Evolutionary conservation across 2,113 vertebrate genomes (phyloP), one percentile per base, ranked within the genome.

Genomic region (Muscicapa adusta): DNA sequence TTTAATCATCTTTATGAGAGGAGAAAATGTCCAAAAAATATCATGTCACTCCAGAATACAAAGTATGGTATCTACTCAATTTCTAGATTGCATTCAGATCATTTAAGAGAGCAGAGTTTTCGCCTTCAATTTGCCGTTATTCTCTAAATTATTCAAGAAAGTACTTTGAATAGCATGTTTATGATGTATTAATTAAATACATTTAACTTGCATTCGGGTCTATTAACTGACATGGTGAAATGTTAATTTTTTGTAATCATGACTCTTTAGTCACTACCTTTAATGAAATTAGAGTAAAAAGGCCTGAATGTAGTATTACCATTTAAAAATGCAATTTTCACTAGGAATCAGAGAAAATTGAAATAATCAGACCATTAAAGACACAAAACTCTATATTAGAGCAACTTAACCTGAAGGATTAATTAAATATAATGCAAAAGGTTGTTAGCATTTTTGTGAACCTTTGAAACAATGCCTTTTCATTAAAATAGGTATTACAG

Each of bases 361-460:
- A 89, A 82, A 75, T 53, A 94, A 94, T 93, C 71, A 61, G 88
- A 85, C 34, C 72, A 72, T 79, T 91, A 91, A 85, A 93, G 84
- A 63, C 56, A 94, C 89, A 94, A 94, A 97, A 85, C 33, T 89
- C 20, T 31, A 6, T 28, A 85, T 88, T 63, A 88, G 26, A 85
- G 91, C 96, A 96, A 73, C 84, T 85, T 95, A 89, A 97, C 86
- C 87, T 91, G 79, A 88, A 97, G 82, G 73, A 72, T 88, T 91
- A 85, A 95, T 96, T 94, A 96, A 78, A 94, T 92, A 94, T n/a
- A 73, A 62, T 45, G 71, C 28, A 85, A 73, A 88, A 65, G 66
- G 31, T 67, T 38, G 36, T 96, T 96, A 96, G 77, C 66, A 82
- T 94, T 94, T 94, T 88, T 75, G 45, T 91, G 91, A 96, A 93